These are phyloP conservation scores for Eilema griseolum DNA, from an alignment of 2,888 invertebrate genomes.

Conservation along the genomic window DNA sequence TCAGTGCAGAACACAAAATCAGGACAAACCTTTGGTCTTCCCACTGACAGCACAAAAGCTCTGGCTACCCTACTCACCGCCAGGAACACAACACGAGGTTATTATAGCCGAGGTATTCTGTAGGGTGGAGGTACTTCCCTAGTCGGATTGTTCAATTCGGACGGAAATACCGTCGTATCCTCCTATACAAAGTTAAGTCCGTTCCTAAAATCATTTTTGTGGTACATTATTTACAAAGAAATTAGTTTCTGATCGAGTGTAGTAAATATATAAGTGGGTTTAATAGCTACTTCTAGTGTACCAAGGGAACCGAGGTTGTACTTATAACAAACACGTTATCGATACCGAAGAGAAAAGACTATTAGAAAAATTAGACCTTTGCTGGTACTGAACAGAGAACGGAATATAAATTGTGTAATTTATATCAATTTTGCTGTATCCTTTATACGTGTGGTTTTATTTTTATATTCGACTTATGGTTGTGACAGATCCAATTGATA, in stretches of 20 bases:
- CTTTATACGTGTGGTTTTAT: constrained; percentile 21
- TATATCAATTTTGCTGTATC: constrained; percentile 34
- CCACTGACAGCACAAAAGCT: no score
- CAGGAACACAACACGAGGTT: no score
- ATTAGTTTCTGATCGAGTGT: constrained; percentile 18
- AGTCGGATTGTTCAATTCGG: no score
- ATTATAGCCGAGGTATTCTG: no score
- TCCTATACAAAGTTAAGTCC: no score
- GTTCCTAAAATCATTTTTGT: constrained; percentile 7
- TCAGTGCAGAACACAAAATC: no score
- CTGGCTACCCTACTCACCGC: no score
- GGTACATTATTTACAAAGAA: neutral
- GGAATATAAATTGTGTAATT: constrained; percentile 46
- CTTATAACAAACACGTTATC: constrained; percentile 44
- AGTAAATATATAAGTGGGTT: constrained; percentile 22
- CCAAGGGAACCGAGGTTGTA: constrained; percentile 13
- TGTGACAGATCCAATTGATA: neutral
- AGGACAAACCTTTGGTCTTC: no score
- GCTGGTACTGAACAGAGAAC: constrained; percentile 30
- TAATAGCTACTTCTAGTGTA: constrained; percentile 14
- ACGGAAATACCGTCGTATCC: no score
- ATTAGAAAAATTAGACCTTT: constrained; percentile 34
- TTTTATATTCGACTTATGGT: constrained; percentile 7
- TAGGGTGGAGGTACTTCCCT: no score
- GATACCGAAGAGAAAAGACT: constrained; percentile 29